Base-by-base conservation (phyloP, 2,888 invertebrate species). In the Nemurella pictetii region DNA sequence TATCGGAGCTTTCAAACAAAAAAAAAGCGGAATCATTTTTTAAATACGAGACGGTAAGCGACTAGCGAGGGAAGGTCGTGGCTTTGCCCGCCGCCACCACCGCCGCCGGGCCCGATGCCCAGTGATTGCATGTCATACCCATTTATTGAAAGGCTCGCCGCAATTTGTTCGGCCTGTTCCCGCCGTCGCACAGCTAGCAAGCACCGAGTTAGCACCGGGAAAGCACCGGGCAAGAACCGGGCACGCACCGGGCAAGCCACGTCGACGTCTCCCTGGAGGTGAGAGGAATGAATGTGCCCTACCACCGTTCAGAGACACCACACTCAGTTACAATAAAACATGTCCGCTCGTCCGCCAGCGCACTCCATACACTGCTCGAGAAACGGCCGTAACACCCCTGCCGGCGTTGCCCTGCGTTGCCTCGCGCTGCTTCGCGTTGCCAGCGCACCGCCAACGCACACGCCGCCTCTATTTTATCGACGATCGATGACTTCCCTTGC, bases 401-500 rank as follows among this genome's bases (percentile, higher is more conserved):
- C n/a, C n/a, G n/a, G n/a, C n/a, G n/a, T n/a, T n/a, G n/a, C n/a
- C n/a, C n/a, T n/a, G n/a, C n/a, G n/a, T n/a, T n/a, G n/a, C n/a
- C n/a, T n/a, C n/a, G n/a, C n/a, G n/a, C n/a, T n/a, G n/a, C n/a
- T n/a, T n/a, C n/a, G n/a, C n/a, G n/a, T n/a, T n/a, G 55, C 55
- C 55, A 12, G 9, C 20, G 55, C 55, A 12, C 55, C 55, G 15
- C 15, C 3, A 20, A 55, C 35, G 5, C 4, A 35, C 35, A 55
- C 55, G 20, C 55, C 20, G 55, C 9, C 55, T 55, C 55, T 55
- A 55, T 55, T 55, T 55, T 55, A 55, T 55, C 29, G n/a, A 12
- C 78, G 30, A 78, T 78, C 78, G 78, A 78, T 78, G 30, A 78
- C 78, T 30, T 78, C 78, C 78, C 78, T 28, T n/a, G 30, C 78